Evolutionary conservation across 2,888 invertebrate species (phyloP), one percentile per base, ranked within the genome.

Genomic region (Pinctada fucata): DNA sequence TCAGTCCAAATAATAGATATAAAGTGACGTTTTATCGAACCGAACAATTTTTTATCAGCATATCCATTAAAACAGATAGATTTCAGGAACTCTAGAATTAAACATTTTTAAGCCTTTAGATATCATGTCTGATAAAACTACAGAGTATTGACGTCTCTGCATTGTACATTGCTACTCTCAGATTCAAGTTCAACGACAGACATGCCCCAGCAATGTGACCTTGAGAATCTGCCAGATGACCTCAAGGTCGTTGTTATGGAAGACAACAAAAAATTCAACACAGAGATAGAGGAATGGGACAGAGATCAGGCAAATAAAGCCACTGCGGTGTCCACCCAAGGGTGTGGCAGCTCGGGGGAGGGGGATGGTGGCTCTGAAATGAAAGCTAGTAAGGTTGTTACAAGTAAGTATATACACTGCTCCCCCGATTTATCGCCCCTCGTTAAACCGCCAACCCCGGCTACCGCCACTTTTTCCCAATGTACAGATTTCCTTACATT

Each of bases 221-320:
- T 82, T 70, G 84, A 83, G n/a, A 81, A 75, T 67, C 79, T 90
- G n/a, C 87, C 89, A 1, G 79, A 82, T 48, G 92, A 92, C 76
- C 88, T 93, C 45, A 87, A 88, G 79, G 87, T 88, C 48, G 87
- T 89, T 73, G 92, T 93, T 1, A 83, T 86, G 47, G 86, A 88
- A 50, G 93, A 93, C 85, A 93, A 93, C 84, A 82, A 85, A 52
- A 80, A 82, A 58, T 92, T 93, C 81, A 81, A 78, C 48, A 85
- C 86, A 64, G 93, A 93, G 83, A 88, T 92, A 48, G 88, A 88
- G 8, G 88, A 90, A n/a, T 93, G 93, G 93, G 93, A 93, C 82
- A 79, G 78, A 3, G 91, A 92, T 67, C 89, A 90, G 79, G 82
- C 85, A 13, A 86, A 86, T 68, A 80, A 84, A 45, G 58, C 84